A percentile compares a stretch with the other conserved stretches of the same genome.
phyloP scores from a whole-genome alignment of 2,888 invertebrate species.

The Lasioglossum oenotherae region DNA sequence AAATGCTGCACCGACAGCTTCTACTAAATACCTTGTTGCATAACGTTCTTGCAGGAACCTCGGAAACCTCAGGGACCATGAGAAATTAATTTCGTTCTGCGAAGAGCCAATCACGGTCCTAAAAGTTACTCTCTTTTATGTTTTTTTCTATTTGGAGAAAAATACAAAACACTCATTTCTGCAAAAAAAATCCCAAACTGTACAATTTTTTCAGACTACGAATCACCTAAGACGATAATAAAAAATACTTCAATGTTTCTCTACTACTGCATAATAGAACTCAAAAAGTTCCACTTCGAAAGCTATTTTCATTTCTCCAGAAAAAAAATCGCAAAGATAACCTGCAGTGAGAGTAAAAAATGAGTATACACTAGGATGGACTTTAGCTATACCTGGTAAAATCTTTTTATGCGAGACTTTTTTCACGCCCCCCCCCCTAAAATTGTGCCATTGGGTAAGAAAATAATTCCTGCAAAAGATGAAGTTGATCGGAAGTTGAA shows the following conservation, averaged over 20 bases:
- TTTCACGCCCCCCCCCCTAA: no score
- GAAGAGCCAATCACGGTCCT: background rate
- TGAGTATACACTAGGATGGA: no score
- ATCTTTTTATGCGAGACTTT: no score
- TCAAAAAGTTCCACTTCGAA: background rate
- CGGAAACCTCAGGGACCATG: slow-evolving; percentile 1
- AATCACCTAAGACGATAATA: background rate
- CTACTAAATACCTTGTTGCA: slow-evolving; percentile 56
- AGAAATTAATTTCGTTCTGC: slow-evolving; percentile 37
- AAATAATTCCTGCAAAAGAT: no score
- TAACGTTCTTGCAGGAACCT: slow-evolving; percentile 30
- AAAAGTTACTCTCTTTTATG: background rate
- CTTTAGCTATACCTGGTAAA: no score
- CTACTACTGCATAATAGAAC: background rate
- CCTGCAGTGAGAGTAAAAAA: background rate
- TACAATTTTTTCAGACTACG: background rate
- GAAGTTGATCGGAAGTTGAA: no score
- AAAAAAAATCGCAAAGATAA: background rate
- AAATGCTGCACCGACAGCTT: slow-evolving; percentile 61
- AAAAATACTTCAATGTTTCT: background rate
- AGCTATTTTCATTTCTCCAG: background rate
- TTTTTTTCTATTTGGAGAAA: background rate
- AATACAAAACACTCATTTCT: background rate
- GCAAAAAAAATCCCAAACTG: background rate
- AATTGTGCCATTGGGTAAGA: no score